Evolutionary conservation across 2,797 vertebrate species (phyloP), one percentile per base, ranked within the genome.

Genomic region (Falco columbarius): DNA sequence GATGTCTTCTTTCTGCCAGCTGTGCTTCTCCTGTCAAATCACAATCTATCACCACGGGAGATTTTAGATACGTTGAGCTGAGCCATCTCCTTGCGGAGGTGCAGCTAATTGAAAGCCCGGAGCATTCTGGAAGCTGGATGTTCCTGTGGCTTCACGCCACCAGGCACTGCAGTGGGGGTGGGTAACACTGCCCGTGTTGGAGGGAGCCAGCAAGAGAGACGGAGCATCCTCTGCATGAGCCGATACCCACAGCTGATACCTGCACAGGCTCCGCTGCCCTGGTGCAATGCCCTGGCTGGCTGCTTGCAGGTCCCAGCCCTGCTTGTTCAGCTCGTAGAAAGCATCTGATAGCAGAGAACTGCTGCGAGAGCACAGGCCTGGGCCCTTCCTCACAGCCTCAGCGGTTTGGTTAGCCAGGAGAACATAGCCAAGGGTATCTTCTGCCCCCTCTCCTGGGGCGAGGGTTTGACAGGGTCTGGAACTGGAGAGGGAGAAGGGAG

Each of bases 211-310:
- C 0, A 5, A 32, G 74, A 29, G 74, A 62, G 63, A 36, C 3
- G 44, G 52, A 86, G 40, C 72, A 56, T 47, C 76, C 68, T 65
- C 58, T 56, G 63, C 8, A 12, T 4, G 14, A 56, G 59, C 29
- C 4, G 13, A 40, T 86, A 36, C 49, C 44, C 59, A 36, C 17
- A 26, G 76, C 29, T 44, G 56, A 17, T 8, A 13, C 7, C 44
- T 21, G 74, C 58, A 5, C 0, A 1, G 47, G 84, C 51, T 62
- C 61, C 0, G 2, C 3, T 29, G 4, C 29, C 15, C 15, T 0
- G 1, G 23, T 30, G 71, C n/a, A 5, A 29, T 7, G n/a, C 18
- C 58, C 63, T 8, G 34, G 30, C 75, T 49, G 52, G 44, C 10
- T 70, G 36, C 46, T 6, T 10, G 59, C 23, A 54, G 59, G n/a